A percentile compares a stretch with the other conserved stretches of the same genome.
These are phyloP conservation scores for Euthynnus affinis DNA, from an alignment of 2,797 vertebrate genomes.

Conservation along the genomic window DNA sequence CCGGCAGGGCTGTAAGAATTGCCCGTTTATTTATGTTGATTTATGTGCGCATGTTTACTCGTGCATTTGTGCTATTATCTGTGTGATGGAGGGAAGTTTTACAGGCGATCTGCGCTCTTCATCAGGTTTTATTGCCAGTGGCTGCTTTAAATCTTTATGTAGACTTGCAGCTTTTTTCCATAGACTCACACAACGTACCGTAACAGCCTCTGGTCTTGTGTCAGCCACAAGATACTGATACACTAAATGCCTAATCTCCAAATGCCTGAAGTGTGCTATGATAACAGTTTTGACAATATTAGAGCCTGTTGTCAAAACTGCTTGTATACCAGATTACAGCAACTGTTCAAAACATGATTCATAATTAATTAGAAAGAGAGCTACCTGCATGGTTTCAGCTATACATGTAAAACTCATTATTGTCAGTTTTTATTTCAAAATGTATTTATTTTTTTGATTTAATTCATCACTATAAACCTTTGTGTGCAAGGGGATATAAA, in stretches of 20 bases:
- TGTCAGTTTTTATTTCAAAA: not conserved
- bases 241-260: not conserved
- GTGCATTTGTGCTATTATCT: constrained; percentile 29
- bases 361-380: not conserved
- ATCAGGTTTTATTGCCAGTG: constrained; percentile 41
- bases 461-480: not conserved
- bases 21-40: not conserved
- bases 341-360: constrained; percentile 8
- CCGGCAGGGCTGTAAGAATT: not conserved
- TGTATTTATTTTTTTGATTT: no score
- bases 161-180: constrained; percentile 16
- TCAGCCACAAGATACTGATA: not conserved
- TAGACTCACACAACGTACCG: not conserved
- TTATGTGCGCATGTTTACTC: constrained; percentile 10
- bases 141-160: constrained; percentile 24
- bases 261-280: not conserved
- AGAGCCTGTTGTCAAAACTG: constrained; percentile 19
- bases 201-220: not conserved
- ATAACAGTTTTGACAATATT: not conserved
- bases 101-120: constrained; percentile 24
- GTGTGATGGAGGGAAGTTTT: constrained; percentile 36
- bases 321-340: not conserved
- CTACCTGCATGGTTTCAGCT: not conserved
- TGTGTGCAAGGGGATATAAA: not conserved
- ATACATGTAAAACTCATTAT: constrained; percentile 4